Evolutionary conservation across 2,888 invertebrate genomes (phyloP).

Genomic region (Trypoxylon attenuatum): DNA sequence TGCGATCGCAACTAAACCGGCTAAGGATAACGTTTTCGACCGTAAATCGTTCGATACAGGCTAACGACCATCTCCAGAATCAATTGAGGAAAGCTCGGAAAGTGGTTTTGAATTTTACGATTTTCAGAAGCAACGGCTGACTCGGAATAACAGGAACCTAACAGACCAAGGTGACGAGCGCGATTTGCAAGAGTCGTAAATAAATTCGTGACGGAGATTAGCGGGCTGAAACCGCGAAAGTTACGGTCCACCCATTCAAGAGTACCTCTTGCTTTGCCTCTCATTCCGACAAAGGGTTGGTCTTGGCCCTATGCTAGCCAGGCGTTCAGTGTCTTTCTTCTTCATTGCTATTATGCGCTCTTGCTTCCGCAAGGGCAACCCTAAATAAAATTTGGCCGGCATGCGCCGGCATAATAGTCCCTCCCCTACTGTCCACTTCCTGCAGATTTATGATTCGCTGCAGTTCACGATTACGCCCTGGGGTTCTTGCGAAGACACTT

Average conservation of each 20-base stretch:
- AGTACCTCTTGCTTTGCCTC: constrained; percentile 36
- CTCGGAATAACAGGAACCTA: constrained; percentile 12
- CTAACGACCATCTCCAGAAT: not conserved
- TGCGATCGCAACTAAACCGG: not conserved
- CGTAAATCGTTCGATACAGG: not conserved
- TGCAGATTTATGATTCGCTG: constrained; percentile 32
- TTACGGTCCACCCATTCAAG: constrained; percentile 46
- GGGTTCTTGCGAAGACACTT: no score
- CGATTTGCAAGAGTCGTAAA: constrained; percentile 53
- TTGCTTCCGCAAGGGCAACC: constrained; percentile 23
- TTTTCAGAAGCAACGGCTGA: constrained; percentile 27
- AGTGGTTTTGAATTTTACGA: constrained; percentile 2
- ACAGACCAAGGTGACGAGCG: not conserved
- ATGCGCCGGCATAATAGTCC: constrained; percentile 39
- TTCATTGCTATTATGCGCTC: constrained; percentile 7
- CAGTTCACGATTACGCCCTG: not conserved
- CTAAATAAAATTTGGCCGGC: constrained; percentile 54
- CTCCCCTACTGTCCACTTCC: constrained; percentile 22
- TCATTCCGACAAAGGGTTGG: constrained; percentile 40
- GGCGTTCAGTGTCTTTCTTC: not conserved
- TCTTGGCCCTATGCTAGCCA: constrained; percentile 17
- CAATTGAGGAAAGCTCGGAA: not conserved
- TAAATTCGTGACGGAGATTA: constrained; percentile 60
- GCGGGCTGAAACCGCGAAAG: constrained; percentile 58
- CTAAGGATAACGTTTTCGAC: not conserved